Percentiles rank a stretch among this genome's conserved stretches.
phyloP scores from a whole-genome alignment of 2,797 vertebrate genomes.

The Scarus forsteni region DNA sequence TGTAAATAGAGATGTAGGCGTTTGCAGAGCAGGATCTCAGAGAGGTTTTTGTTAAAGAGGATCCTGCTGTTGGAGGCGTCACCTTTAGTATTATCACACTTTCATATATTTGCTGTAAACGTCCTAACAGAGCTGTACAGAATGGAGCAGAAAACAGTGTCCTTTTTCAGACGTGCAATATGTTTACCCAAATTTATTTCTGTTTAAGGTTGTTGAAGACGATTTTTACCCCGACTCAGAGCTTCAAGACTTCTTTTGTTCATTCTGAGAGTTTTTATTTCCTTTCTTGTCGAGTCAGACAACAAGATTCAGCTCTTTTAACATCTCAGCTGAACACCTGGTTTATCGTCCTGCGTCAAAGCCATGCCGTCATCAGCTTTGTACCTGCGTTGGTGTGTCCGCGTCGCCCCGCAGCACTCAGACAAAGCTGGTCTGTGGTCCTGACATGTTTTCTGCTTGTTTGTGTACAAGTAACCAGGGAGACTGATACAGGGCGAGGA shows the following conservation, averaged over 20 bases:
- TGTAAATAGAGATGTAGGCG: slow-evolving; percentile 54
- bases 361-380: too few species aligned
- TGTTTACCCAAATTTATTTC: slow-evolving; percentile 31
- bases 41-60: slow-evolving; percentile 10
- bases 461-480: too few species aligned
- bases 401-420: too few species aligned
- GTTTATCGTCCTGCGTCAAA: too few species aligned
- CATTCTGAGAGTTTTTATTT: background rate
- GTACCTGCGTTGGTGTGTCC: too few species aligned
- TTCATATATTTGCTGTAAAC: slow-evolving; percentile 70
- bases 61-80: slow-evolving; percentile 40
- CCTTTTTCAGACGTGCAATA: slow-evolving; percentile 65
- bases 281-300: too few species aligned
- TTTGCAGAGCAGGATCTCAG: slow-evolving; percentile 46
- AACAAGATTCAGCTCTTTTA: too few species aligned
- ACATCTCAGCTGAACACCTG: too few species aligned
- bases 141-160: slow-evolving; percentile 45
- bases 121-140: slow-evolving; percentile 60
- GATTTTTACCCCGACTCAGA: slow-evolving; percentile 1
- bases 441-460: too few species aligned
- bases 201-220: slow-evolving; percentile 8
- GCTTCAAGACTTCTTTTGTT: background rate
- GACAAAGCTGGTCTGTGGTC: too few species aligned
- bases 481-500: too few species aligned
- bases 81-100: slow-evolving; percentile 55